These are phyloP conservation scores for Myotis lucifugus DNA, from an alignment of 2,113 vertebrate species.

Conservation along the genomic window DNA sequence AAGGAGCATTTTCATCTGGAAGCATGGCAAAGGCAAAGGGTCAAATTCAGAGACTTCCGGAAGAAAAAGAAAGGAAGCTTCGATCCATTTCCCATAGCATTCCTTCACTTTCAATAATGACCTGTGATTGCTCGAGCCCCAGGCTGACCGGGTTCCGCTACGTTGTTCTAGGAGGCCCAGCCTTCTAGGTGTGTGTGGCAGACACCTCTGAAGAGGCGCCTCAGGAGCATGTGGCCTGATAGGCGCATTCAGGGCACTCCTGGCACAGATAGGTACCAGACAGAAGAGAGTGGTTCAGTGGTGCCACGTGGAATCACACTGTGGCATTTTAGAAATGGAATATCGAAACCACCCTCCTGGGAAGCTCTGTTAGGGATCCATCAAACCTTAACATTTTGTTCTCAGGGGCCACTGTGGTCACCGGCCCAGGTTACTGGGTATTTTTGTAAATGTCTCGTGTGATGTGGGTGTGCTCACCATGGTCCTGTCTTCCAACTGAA, in stretches of 20 bases:
- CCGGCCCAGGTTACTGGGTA: neutral
- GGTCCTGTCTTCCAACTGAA: neutral
- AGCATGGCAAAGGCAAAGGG: neutral
- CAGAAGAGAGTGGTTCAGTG: neutral
- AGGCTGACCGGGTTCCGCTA: neutral
- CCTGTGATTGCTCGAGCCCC: neutral
- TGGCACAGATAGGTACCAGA: neutral
- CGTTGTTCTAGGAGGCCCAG: neutral
- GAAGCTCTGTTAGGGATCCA: neutral
- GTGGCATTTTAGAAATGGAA: neutral
- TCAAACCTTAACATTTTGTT: neutral
- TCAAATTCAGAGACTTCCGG: neutral
- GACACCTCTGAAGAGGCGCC: neutral
- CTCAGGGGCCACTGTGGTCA: neutral
- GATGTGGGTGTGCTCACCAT: neutral
- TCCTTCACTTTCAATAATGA: neutral
- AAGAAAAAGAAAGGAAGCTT: neutral
- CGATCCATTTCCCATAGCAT: rapidly evolving
- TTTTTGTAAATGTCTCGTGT: neutral
- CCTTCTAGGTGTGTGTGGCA: neutral
- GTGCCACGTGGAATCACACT: neutral
- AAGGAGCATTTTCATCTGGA: neutral
- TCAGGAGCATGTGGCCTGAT: rapidly evolving
- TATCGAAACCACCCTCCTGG: neutral
- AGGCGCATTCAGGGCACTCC: neutral